Conservation (phyloP, 2,888 invertebrate genomes). For the Schizotus pectinicornis region DNA sequence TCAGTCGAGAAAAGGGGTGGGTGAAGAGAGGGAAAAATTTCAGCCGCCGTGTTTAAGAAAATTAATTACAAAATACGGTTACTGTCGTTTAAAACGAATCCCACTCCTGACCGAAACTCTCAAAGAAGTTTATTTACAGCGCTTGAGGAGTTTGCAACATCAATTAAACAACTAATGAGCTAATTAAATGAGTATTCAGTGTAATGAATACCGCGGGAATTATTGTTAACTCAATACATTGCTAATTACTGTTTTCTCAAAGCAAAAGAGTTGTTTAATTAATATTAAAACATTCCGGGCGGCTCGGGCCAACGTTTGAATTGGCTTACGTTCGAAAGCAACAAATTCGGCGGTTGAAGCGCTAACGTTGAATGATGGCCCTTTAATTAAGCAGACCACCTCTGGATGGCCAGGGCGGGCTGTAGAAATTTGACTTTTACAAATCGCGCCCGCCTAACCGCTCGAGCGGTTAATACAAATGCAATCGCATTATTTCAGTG, state of each 20-base stretch:
- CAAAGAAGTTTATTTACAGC: conserved; percentile 35
- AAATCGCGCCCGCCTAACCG: conserved; percentile 2
- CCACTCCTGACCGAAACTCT: conserved; percentile 34
- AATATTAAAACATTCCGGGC: conserved; percentile 40
- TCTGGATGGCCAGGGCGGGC: background rate
- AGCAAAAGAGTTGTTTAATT: conserved; percentile 49
- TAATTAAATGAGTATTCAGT: conserved; percentile 62
- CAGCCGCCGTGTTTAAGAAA: conserved; percentile 21
- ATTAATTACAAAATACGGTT: conserved; percentile 26
- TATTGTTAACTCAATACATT: conserved; percentile 51
- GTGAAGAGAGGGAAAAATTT: conserved; percentile 6
- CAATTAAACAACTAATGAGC: conserved; percentile 63
- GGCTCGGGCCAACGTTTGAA: conserved; percentile 27
- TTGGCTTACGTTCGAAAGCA: background rate
- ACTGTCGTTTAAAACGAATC: conserved; percentile 25
- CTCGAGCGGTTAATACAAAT: conserved; percentile 20
- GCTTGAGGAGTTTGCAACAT: conserved; percentile 56
- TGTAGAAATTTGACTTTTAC: conserved; percentile 16
- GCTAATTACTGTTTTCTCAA: conserved; percentile 47
- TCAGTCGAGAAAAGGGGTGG: background rate
- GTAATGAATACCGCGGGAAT: conserved; percentile 56
- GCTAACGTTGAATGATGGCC: conserved; percentile 17
- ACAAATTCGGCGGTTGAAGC: conserved; percentile 3
- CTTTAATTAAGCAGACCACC: conserved; percentile 16
- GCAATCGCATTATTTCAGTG: conserved; percentile 43